phyloP scores from a whole-genome alignment of 2,113 vertebrate genomes.

The Cettia cetti region DNA sequence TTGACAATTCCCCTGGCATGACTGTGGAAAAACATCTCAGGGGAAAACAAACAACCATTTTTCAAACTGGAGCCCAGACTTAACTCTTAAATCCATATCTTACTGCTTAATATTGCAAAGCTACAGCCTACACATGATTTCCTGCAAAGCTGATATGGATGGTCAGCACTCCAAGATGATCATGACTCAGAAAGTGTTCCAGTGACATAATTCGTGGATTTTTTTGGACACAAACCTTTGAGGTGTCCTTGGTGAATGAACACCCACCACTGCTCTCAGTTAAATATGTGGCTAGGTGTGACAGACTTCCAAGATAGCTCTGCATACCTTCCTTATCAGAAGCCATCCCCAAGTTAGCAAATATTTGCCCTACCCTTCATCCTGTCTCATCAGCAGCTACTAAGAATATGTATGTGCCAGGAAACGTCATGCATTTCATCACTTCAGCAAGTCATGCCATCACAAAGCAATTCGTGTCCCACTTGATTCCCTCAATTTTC shows the following conservation, averaged over 20 bases:
- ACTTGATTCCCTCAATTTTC: not conserved
- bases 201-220: accelerated
- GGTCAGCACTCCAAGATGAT: not conserved
- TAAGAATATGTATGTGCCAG: conserved; percentile 42
- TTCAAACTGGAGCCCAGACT: not conserved
- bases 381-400: conserved; percentile 38
- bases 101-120: not conserved
- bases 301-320: conserved; percentile 4
- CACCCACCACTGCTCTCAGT: not conserved
- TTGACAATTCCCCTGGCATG: not conserved
- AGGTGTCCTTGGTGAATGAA: not conserved
- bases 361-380: conserved; percentile 28
- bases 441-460: not conserved
- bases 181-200: not conserved
- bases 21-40: not conserved
- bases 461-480: not conserved
- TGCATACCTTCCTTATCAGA: conserved; percentile 26
- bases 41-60: not conserved
- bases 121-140: not conserved
- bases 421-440: not conserved
- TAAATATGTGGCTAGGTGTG: not conserved
- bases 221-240: not conserved
- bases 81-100: not conserved
- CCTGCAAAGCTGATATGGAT: not conserved
- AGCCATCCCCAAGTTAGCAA: conserved; percentile 4